Base-by-base conservation (phyloP, 1,140 invertebrate species). In the Cydia pomonella region DNA sequence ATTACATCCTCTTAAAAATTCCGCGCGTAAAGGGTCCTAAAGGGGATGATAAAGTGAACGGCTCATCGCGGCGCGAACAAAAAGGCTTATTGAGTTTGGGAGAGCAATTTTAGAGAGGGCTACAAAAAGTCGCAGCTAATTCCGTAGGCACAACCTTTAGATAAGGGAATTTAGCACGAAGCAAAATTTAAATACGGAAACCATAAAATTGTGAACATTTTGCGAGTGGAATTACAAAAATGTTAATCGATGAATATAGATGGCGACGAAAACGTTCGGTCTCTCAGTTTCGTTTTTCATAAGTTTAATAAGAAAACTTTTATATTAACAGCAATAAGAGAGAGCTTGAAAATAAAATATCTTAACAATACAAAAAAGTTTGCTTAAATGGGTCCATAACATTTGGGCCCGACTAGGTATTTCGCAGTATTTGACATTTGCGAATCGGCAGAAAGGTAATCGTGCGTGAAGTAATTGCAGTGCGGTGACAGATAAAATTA, bases 71-170 rank as follows among this genome's bases (percentile, higher is more conserved):
- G 75, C 73, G 76, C 76, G 77, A 82, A 85, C 79, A 87, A 89
- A 88, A 87, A 82, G 83, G 75, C 84, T 88, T 89, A 88, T 89
- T 85, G 81, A 82, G 80, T 87, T 85, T 80, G 62, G 75, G 76
- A 72, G 75, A 75, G 73, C 80, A 84, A 87, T 86, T 83, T 87
- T 77, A 77, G 80, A 82, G 76, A 78, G 75, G 73, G 69, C 53
- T 38, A 47, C 64, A 69, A 69, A 69, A 69, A 69, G 59, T 33
- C 73, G 25, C 27, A 69, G 64, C 64, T 69, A 69, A 69, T 69
- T 69, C 29, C 29, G 64, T 18, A 69, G 29, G 64, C 33, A 69
- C 64, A 69, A 69, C 16, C 64, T 69, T 69, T 69, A 69, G 64
- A 69, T 69, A 69, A 33, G 64, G 18, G 64, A 69, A 69, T 69